These are phyloP conservation scores for Agrotis ipsilon DNA, from an alignment of 2,888 invertebrate species.

Conservation along the genomic window DNA sequence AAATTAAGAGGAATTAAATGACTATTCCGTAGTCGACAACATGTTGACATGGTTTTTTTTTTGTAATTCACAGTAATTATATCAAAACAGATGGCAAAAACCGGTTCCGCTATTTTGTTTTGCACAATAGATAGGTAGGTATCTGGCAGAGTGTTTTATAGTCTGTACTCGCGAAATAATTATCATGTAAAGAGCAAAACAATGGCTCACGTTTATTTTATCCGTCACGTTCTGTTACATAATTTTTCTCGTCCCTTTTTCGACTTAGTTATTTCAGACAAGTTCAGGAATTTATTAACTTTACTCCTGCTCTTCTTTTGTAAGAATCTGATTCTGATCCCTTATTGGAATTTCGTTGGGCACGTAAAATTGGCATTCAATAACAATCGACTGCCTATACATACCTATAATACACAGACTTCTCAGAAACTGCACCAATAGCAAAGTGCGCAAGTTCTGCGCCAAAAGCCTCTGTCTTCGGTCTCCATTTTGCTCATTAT, in stretches of 20 bases:
- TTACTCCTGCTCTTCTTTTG: not conserved
- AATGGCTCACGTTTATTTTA: constrained; percentile 1
- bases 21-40: not conserved
- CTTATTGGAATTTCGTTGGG: not conserved
- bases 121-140: too few species aligned
- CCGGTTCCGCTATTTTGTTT: too few species aligned
- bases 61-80: not conserved
- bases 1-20: not conserved
- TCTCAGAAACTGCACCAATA: too few species aligned
- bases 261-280: not conserved
- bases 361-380: too few species aligned
- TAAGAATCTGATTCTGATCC: not conserved
- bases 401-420: too few species aligned
- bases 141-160: not conserved
- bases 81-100: not conserved
- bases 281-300: too few species aligned
- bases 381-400: too few species aligned
- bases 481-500: too few species aligned
- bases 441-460: too few species aligned
- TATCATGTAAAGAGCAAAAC: not conserved
- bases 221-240: not conserved
- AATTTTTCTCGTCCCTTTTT: not conserved
- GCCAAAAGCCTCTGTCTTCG: too few species aligned
- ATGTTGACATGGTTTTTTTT: not conserved
- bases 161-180: not conserved